phyloP scores from a whole-genome alignment of 2,888 invertebrate species.

The Drosophila mimetica region DNA sequence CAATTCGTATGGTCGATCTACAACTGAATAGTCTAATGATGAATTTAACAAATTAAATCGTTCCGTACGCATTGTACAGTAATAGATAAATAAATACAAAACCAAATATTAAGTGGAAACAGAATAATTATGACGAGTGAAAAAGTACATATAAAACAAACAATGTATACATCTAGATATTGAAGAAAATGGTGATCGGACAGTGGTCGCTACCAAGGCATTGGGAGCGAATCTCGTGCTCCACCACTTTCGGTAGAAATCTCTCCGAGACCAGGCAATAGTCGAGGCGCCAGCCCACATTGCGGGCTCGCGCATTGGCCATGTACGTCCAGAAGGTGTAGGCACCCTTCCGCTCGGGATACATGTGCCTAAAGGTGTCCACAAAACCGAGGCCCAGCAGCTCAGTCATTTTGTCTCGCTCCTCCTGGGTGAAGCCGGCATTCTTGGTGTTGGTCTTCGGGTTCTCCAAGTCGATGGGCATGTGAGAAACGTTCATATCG shows the following conservation, averaged over 20 bases:
- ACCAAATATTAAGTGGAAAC: not conserved
- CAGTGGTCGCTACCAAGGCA: constrained; percentile 98
- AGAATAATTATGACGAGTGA: not conserved
- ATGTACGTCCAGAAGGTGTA: constrained; percentile 99
- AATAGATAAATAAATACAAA: not conserved
- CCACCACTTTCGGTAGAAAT: constrained; percentile 91
- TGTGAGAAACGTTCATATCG: constrained; percentile 98
- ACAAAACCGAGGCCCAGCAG: constrained; percentile 92
- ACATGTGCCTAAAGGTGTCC: constrained; percentile 93
- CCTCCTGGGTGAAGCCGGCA: constrained; percentile 98
- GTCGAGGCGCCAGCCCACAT: constrained; percentile 99
- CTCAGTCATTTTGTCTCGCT: constrained; percentile 95
- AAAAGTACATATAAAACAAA: not conserved
- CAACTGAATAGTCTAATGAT: constrained; percentile 8
- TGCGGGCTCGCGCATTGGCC: constrained; percentile 92
- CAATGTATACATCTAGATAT: constrained; percentile 79
- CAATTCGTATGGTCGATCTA: constrained; percentile 17
- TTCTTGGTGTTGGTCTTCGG: constrained; percentile 96
- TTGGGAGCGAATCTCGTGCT: constrained; percentile 91
- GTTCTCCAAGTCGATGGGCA: constrained; percentile 97
- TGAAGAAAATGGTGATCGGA: constrained; percentile 92
- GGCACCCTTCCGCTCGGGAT: constrained; percentile 92
- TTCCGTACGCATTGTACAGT: constrained; percentile 1
- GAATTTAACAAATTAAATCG: not conserved
- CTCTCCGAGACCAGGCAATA: constrained; percentile 96